phyloP scores from a whole-genome alignment of 2,113 vertebrate species.

The Poecilia latipinna region DNA sequence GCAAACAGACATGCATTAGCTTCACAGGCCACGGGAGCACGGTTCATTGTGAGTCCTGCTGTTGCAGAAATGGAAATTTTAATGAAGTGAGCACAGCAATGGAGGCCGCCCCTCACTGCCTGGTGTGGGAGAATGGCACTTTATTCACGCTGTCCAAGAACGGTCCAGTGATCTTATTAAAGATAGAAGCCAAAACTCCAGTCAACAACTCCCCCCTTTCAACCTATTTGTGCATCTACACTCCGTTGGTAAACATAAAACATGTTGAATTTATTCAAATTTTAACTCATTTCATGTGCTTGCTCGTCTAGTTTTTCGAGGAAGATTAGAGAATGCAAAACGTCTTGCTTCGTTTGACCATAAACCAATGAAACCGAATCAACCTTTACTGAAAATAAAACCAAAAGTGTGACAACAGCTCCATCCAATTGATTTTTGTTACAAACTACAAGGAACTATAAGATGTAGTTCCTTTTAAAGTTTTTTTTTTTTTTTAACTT shows the following conservation, averaged over 20 bases:
- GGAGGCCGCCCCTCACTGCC: slow-evolving; percentile 25
- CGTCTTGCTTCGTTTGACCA: too few relatives aligned
- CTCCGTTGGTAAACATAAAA: neutral
- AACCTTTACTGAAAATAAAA: neutral
- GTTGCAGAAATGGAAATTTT: slow-evolving; percentile 68
- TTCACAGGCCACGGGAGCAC: slow-evolving; percentile 34
- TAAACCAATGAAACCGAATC: too few relatives aligned
- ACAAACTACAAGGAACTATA: neutral
- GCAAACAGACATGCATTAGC: slow-evolving; percentile 1
- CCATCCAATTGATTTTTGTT: neutral
- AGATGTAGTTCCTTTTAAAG: neutral
- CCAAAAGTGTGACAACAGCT: neutral
- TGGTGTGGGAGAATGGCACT: slow-evolving; percentile 34
- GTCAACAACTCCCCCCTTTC: slow-evolving; percentile 12
- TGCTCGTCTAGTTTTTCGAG: too few relatives aligned
- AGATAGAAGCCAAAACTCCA: slow-evolving; percentile 32
- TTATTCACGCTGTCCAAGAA: slow-evolving; percentile 37
- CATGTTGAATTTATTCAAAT: neutral
- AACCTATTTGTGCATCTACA: neutral
- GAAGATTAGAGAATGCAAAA: too few relatives aligned
- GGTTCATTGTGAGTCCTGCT: slow-evolving; percentile 58
- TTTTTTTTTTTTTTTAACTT: neutral
- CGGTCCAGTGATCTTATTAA: slow-evolving; percentile 56
- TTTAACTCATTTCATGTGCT: neutral
- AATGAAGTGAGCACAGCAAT: slow-evolving; percentile 63